Evolutionary conservation across 2,113 vertebrate genomes (phyloP), one percentile per base, ranked within the genome.

Genomic region (Trinectes maculatus): DNA sequence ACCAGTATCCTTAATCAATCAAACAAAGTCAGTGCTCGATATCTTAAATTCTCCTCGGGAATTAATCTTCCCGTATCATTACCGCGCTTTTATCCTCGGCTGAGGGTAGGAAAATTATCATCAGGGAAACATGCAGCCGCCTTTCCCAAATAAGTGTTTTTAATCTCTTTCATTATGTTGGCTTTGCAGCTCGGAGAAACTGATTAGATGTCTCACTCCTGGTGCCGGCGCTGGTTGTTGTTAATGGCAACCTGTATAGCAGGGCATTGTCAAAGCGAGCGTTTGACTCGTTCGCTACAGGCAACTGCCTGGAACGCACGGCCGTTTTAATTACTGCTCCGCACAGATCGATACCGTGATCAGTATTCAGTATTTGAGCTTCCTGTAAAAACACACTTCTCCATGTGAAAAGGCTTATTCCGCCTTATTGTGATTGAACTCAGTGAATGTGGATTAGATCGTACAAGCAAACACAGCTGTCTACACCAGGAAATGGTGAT

Each of bases 161-260:
- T 85, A 83, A 87, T 84, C 82, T 77, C 66, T 76, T 89, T 88
- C 87, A 90, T 89, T 88, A 86, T 74, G 56, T 49, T 44, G 75
- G 87, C 62, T 73, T 79, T 85, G 78, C 33, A 31, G 71, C 86
- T 84, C 44, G 19, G 63, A 84, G 76, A 67, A 73, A 60, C 65
- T 87, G 85, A 90, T 86, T 86, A 84, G 82, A 80, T 60, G 79
- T 54, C 85, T 89, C 67, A 62, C 72, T 80, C 67, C 67, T 54
- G 9, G 22, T 42, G 81, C 67, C 68, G n/a, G 62, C 63, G 4
- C 75, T 71, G 80, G 86, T 79, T 77, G 82, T 87, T 71, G 83
- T 90, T 85, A 82, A 78, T 71, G 56, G 69, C 80, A 87, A 89
- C 85, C 87, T 86, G 82, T 71, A 58, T 61, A 74, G 71, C 69